Conservation (phyloP, 2,113 vertebrate species). For the Atrichornis clamosus region DNA sequence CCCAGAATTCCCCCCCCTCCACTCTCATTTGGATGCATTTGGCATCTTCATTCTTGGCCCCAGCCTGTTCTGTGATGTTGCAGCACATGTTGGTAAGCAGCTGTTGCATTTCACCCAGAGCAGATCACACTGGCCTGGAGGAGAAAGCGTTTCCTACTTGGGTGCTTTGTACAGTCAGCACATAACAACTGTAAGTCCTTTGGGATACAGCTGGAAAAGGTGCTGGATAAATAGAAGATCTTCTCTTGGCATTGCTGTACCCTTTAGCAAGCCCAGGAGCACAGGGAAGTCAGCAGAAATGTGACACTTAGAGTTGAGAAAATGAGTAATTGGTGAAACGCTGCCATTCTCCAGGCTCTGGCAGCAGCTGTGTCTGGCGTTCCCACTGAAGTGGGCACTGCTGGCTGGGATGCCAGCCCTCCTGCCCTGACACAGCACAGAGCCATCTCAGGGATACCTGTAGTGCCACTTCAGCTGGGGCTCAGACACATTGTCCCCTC, state of each 20-base stretch:
- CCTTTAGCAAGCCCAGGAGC: not conserved
- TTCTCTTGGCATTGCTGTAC: not conserved
- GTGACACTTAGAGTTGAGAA: not conserved
- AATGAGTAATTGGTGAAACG: not conserved
- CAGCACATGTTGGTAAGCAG: slow-evolving; percentile 12
- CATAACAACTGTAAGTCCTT: not conserved
- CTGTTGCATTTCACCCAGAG: slow-evolving; percentile 25
- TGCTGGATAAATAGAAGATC: not conserved
- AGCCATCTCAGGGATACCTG: not conserved
- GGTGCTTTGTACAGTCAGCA: not conserved
- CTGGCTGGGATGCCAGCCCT: not conserved
- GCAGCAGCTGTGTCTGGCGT: not conserved
- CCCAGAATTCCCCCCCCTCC: not conserved
- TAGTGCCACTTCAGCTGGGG: not conserved
- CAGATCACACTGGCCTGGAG: not conserved
- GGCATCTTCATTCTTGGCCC: not conserved
- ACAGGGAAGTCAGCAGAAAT: not conserved
- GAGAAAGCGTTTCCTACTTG: slow-evolving; percentile 28
- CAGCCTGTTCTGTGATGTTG: not conserved
- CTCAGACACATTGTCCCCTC: not conserved
- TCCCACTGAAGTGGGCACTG: not conserved
- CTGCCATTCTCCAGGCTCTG: not conserved
- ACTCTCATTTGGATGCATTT: not conserved
- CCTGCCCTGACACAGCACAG: not conserved
- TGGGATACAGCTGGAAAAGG: not conserved